A percentile compares a stretch with the other conserved stretches of the same genome.
phyloP scores from a whole-genome alignment of 2,797 vertebrate genomes.

The Coluber constrictor region DNA sequence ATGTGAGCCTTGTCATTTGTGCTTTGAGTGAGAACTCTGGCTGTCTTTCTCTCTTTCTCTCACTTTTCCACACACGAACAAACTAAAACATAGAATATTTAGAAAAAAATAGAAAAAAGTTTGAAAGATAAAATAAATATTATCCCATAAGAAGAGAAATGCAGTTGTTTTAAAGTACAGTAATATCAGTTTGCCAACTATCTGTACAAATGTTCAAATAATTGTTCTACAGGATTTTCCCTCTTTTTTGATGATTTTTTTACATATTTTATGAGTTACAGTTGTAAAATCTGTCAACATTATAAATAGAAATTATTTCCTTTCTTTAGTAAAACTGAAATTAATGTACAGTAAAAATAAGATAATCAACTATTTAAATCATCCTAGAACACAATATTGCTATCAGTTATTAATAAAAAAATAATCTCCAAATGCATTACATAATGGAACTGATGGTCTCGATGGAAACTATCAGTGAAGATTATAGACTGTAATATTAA shows the following conservation, averaged over 20 bases:
- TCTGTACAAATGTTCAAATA: not conserved
- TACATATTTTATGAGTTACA: not conserved
- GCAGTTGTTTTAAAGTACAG: not conserved
- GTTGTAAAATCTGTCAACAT: conserved; percentile 16
- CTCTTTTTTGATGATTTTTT: not conserved
- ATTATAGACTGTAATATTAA: conserved; percentile 16
- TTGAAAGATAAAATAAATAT: not conserved
- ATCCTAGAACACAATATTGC: conserved; percentile 33
- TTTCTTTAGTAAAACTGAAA: conserved; percentile 13
- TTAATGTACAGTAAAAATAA: not conserved
- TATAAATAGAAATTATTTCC: conserved; percentile 14
- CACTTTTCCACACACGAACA: no score
- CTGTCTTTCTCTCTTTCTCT: no score
- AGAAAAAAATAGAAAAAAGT: not conserved
- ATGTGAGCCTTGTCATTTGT: not conserved
- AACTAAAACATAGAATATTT: no score
- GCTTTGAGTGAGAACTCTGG: not conserved
- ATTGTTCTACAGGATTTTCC: not conserved
- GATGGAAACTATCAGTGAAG: conserved; percentile 49
- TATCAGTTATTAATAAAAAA: conserved; percentile 35
- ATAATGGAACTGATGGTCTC: conserved; percentile 37
- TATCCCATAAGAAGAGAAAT: not conserved
- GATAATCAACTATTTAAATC: conserved; percentile 8
- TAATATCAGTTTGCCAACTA: not conserved
- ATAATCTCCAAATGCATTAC: conserved; percentile 17